Evolutionary conservation across 2,797 vertebrate genomes (phyloP).

Genomic region (Bradypus variegatus): DNA sequence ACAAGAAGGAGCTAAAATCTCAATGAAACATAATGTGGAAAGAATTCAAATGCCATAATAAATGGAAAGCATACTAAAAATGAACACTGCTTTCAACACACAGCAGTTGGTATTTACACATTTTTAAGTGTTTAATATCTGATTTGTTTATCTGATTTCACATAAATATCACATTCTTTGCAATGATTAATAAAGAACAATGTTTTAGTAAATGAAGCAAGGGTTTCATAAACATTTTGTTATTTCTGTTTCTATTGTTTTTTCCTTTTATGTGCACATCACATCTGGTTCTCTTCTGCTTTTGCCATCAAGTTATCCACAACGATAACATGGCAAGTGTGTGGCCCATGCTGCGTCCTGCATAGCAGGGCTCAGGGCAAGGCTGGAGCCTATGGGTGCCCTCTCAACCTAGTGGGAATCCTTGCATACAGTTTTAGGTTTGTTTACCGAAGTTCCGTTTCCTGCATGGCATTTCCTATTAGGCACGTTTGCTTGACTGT

Average conservation of each 20-base stretch:
- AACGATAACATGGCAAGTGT: neutral
- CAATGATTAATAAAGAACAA: conserved; percentile 28
- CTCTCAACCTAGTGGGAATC: neutral
- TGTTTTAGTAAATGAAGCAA: conserved; percentile 29
- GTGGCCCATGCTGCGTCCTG: neutral
- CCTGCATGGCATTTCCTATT: neutral
- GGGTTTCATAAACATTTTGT: conserved; percentile 21
- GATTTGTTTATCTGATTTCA: conserved; percentile 8
- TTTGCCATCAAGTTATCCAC: neutral
- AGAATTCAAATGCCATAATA: conserved; percentile 21
- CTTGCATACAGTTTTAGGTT: neutral
- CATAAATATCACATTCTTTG: neutral
- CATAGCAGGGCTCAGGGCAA: no score
- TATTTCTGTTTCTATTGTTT: neutral
- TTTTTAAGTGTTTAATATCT: neutral
- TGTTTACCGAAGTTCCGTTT: neutral
- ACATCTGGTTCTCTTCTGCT: conserved; percentile 31
- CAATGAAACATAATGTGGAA: conserved; percentile 38
- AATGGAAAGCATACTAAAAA: conserved; percentile 43
- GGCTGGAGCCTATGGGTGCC: neutral
- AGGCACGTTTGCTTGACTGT: neutral
- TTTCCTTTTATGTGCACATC: neutral
- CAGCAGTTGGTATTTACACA: neutral
- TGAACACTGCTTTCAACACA: neutral
- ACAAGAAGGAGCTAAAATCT: conserved; percentile 28